Base-by-base conservation (phyloP, 1,140 invertebrate genomes). In the Linepithema humile region DNA sequence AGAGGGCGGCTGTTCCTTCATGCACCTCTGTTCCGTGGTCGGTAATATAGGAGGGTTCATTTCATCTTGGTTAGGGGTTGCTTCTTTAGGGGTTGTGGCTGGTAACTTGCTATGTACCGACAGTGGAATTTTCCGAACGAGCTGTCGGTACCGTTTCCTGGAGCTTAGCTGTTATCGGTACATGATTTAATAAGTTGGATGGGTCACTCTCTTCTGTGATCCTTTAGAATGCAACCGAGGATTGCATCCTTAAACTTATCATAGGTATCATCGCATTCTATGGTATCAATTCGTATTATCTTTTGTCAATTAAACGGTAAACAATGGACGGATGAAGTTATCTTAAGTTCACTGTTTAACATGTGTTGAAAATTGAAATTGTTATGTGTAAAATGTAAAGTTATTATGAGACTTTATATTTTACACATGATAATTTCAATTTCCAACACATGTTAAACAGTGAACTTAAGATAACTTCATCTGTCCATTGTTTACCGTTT, bases 31-130 rank as follows among this genome's bases (percentile, higher is more conserved):
- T 57, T n/a, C 9, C 4, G 12, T 26, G 15, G 89, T 90, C 90
- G 91, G 88, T 92, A 93, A 89, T 43, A 73, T 62, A 92, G 90
- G 60, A n/a, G 83, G 80, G 80, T 77, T 85, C 62, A 23, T 53
- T 26, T 20, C 20, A 12, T 50, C 26, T 15, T 40, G 35, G 2
- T 32, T 43, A 59, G 73, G 88, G 78, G 73, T 75, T 62, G 67
- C 35, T 82, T 48, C 26, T 59, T 32, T n/a, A n/a, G n/a, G n/a
- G n/a, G 7, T 4, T 15, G 23, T 0, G 17, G 10, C 9, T 10
- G 10, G 20, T 3, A 17, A 45, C 10, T 26, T 12, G 20, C 60
- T 20, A 26, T 17, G 80, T 89, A 89, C 80, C 88, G 75, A 64
- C 88, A 26, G 45, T 9, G 20, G 29, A 53, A 23, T 6, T 43